Evolutionary conservation across 2,888 invertebrate genomes (phyloP).

Genomic region (Caenorhabditis sp.): DNA sequence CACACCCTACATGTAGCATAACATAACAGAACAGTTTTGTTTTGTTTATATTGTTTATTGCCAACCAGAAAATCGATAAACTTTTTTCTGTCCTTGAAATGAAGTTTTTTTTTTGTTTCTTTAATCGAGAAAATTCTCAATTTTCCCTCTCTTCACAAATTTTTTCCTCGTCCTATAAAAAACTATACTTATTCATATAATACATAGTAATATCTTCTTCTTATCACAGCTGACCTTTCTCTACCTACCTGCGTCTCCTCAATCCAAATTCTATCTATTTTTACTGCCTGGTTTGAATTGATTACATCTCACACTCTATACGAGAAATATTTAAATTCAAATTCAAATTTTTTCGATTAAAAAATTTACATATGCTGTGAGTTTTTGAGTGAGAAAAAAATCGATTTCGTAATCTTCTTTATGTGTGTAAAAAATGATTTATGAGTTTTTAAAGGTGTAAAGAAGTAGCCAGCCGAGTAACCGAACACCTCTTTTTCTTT

Average conservation of each 20-base stretch:
- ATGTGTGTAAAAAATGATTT: no score
- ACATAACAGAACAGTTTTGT: neutral
- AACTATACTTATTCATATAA: neutral
- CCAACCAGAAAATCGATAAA: neutral
- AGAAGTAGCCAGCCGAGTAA: neutral
- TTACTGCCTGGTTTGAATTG: neutral
- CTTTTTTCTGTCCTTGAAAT: neutral
- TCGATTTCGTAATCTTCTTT: no score
- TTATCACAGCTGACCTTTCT: constrained; percentile 1
- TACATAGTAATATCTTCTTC: neutral
- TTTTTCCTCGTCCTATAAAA: neutral
- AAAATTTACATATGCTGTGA: neutral
- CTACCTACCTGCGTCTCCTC: neutral
- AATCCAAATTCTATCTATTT: neutral
- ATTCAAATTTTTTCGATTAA: neutral
- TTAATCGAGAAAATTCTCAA: neutral
- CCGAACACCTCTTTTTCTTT: neutral
- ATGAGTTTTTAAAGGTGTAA: neutral
- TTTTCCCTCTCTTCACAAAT: neutral
- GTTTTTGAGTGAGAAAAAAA: no score
- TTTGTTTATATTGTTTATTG: neutral
- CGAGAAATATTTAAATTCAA: neutral
- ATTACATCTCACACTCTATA: neutral
- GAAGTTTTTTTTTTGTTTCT: neutral
- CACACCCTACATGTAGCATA: neutral